A percentile compares a stretch with the other conserved stretches of the same genome.
Evolutionary conservation across 1,140 invertebrate genomes (phyloP).

Genomic region (Popillia japonica): DNA sequence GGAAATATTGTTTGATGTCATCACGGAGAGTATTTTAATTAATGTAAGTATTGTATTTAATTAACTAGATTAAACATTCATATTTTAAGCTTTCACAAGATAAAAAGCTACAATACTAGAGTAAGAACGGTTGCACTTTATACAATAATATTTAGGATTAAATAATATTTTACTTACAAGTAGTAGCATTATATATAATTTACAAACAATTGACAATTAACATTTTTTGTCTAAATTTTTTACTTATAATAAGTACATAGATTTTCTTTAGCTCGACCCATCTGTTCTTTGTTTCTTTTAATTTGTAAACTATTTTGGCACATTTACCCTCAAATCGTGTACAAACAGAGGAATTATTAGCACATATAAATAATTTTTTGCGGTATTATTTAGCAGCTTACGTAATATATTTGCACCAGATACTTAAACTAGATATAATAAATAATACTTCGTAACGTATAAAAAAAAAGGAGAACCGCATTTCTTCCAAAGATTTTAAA

Average conservation of each 20-base stretch:
- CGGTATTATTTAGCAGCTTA: background rate
- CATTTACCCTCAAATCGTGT: background rate
- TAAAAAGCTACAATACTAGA: conserved; percentile 9
- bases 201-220: conserved; percentile 36
- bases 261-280: background rate
- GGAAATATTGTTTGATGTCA: no score
- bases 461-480: background rate
- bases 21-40: background rate
- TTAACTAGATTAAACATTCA: background rate
- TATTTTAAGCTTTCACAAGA: background rate
- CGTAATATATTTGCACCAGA: conserved; percentile 12
- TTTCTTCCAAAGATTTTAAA: background rate
- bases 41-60: background rate
- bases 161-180: background rate
- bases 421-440: conserved; percentile 20
- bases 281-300: background rate
- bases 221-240: conserved; percentile 13
- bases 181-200: background rate
- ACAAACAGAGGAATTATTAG: background rate
- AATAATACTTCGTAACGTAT: background rate
- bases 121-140: background rate
- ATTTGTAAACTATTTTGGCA: conserved; percentile 9
- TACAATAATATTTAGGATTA: conserved; percentile 5
- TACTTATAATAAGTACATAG: conserved; percentile 5
- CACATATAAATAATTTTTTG: background rate